phyloP scores from a whole-genome alignment of 2,888 invertebrate genomes.

The Lasiommata megera region DNA sequence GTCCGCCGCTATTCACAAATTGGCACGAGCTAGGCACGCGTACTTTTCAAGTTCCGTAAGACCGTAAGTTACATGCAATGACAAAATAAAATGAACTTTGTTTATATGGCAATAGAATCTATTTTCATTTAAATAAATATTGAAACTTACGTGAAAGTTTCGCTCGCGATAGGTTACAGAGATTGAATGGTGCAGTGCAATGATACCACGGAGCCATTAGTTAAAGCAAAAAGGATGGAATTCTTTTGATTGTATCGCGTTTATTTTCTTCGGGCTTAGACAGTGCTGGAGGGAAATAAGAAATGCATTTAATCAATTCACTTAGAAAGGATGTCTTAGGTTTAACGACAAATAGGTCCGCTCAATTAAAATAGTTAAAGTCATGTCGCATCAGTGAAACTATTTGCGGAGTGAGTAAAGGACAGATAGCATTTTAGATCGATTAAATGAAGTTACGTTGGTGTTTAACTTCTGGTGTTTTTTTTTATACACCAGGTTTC shows the following conservation, averaged over 20 bases:
- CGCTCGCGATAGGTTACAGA: conserved; percentile 52
- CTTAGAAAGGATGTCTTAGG: conserved; percentile 20
- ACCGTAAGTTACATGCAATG: conserved; percentile 34
- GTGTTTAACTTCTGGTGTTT: too few relatives aligned
- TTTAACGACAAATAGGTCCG: conserved; percentile 4
- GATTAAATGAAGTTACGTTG: not conserved
- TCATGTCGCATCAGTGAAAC: not conserved
- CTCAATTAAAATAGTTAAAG: conserved; percentile 2
- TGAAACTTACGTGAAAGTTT: conserved; percentile 31
- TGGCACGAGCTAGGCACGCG: conserved; percentile 79
- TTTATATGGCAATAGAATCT: not conserved
- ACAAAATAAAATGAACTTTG: conserved; percentile 39
- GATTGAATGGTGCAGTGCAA: conserved; percentile 69
- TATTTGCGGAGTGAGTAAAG: not conserved
- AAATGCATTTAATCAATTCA: conserved; percentile 28
- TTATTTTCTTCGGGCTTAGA: conserved; percentile 31
- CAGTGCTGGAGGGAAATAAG: conserved; percentile 28
- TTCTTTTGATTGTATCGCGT: conserved; percentile 56
- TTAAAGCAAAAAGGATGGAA: conserved; percentile 61
- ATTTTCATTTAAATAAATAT: conserved; percentile 23
- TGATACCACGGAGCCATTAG: conserved; percentile 67
- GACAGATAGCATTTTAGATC: not conserved
- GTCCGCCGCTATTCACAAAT: conserved; percentile 78
- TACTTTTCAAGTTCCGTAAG: conserved; percentile 40
- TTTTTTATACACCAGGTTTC: too few relatives aligned